phyloP scores from a whole-genome alignment of 2,888 invertebrate genomes.

The Hipparchia sbordonii region DNA sequence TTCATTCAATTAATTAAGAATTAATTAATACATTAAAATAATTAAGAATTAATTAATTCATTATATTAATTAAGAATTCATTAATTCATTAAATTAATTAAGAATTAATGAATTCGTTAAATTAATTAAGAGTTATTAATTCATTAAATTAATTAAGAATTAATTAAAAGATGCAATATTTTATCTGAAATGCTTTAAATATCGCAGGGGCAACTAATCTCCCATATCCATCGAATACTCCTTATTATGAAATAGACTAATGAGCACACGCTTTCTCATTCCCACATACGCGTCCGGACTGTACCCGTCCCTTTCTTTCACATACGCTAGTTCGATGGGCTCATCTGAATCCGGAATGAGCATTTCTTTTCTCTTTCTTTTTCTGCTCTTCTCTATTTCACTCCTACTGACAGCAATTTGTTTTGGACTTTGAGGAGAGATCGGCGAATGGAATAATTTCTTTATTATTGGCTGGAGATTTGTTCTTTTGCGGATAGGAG shows the following conservation, averaged over 20 bases:
- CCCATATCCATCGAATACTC: slow-evolving; percentile 66
- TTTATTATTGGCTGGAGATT: slow-evolving; percentile 62
- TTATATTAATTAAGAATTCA: no score
- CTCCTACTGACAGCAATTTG: neutral
- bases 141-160: no score
- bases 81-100: no score
- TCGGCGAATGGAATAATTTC: slow-evolving; percentile 70
- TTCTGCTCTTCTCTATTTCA: slow-evolving; percentile 34
- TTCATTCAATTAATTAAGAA: no score
- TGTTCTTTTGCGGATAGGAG: slow-evolving; percentile 61
- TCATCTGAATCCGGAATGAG: slow-evolving; percentile 58
- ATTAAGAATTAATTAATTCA: no score
- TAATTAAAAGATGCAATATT: no score
- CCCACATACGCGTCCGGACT: slow-evolving; percentile 54
- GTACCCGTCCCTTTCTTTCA: slow-evolving; percentile 61
- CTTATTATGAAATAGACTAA: slow-evolving; percentile 68
- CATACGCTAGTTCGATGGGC: slow-evolving; percentile 61
- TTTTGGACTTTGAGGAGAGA: slow-evolving; percentile 46
- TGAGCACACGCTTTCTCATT: slow-evolving; percentile 64
- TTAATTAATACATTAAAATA: no score
- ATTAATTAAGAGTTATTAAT: no score
- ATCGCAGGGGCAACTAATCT: slow-evolving; percentile 14
- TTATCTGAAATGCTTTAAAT: no score
- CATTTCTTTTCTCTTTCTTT: slow-evolving; percentile 61
- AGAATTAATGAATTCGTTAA: no score